Conservation (phyloP, 1,140 invertebrate species). For the Cryptotermes secundus region DNA sequence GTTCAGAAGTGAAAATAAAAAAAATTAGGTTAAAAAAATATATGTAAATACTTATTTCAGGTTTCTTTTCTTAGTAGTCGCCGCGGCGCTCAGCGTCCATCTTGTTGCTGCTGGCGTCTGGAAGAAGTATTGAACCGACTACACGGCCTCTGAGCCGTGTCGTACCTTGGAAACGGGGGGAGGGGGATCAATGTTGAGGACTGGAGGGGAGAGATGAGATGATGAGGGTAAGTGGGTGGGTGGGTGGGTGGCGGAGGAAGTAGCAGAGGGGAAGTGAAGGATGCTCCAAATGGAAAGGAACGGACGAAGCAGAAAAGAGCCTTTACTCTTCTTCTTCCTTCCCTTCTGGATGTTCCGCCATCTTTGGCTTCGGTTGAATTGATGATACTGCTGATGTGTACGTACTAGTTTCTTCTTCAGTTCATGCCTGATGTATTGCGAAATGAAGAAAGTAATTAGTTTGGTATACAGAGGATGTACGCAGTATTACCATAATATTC, state of each 20-base stretch:
- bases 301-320: constrained; percentile 16
- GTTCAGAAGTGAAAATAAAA: no score
- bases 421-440: not conserved
- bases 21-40: no score
- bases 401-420: not conserved
- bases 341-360: not conserved
- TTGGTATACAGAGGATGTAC: not conserved
- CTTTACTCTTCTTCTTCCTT: constrained; percentile 8
- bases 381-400: not conserved
- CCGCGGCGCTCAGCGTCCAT: not conserved
- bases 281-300: not conserved
- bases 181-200: not conserved
- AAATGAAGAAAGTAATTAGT: not conserved
- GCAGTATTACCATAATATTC: no score
- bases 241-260: no score
- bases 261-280: not conserved
- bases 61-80: no score
- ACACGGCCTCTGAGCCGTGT: not conserved
- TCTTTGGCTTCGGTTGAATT: not conserved
- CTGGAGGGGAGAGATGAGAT: not conserved
- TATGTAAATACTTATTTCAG: no score
- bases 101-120: not conserved
- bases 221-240: not conserved
- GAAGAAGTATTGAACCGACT: constrained; percentile 8
- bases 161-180: not conserved